phyloP scores from a whole-genome alignment of 2,888 invertebrate species.

The Chrysodeixis includens region DNA sequence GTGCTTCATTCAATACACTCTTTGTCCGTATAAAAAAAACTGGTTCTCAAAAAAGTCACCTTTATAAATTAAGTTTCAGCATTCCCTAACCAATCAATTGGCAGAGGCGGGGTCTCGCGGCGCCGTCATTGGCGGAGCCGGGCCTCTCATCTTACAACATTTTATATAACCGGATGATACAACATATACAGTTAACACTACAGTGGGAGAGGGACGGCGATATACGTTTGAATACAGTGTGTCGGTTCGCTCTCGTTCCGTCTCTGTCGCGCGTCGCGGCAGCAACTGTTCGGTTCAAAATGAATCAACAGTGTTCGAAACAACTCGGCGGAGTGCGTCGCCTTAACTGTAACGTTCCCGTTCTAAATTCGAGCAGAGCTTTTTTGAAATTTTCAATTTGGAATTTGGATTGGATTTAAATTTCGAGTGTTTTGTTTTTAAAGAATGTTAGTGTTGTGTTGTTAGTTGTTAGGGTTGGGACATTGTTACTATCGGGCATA shows the following conservation, averaged over 20 bases:
- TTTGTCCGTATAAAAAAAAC: conserved; percentile 82
- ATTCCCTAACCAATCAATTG: conserved; percentile 75
- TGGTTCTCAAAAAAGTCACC: conserved; percentile 87
- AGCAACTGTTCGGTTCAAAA: conserved; percentile 81
- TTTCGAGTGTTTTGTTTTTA: conserved; percentile 38
- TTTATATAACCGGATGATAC: conserved; percentile 89
- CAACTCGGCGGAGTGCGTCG: conserved; percentile 76
- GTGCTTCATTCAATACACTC: conserved; percentile 83
- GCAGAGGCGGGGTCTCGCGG: conserved; percentile 74
- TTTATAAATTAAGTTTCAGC: conserved; percentile 88
- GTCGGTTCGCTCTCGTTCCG: conserved; percentile 78
- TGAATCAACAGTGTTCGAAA: conserved; percentile 86
- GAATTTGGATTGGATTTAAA: conserved; percentile 30
- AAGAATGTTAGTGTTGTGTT: conserved; percentile 44
- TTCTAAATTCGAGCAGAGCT: conserved; percentile 37
- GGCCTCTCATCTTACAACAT: conserved; percentile 84
- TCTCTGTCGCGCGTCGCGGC: conserved; percentile 71
- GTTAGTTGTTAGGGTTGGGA: conserved; percentile 48
- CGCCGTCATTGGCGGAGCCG: conserved; percentile 73
- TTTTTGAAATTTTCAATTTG: conserved; percentile 41
- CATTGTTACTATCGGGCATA: conserved; percentile 43
- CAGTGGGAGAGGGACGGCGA: conserved; percentile 77
- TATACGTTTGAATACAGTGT: conserved; percentile 81
- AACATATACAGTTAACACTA: conserved; percentile 88
- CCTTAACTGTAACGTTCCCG: conserved; percentile 69